Evolutionary conservation across 2,113 vertebrate species (phyloP).

Genomic region (Diadophis punctatus): DNA sequence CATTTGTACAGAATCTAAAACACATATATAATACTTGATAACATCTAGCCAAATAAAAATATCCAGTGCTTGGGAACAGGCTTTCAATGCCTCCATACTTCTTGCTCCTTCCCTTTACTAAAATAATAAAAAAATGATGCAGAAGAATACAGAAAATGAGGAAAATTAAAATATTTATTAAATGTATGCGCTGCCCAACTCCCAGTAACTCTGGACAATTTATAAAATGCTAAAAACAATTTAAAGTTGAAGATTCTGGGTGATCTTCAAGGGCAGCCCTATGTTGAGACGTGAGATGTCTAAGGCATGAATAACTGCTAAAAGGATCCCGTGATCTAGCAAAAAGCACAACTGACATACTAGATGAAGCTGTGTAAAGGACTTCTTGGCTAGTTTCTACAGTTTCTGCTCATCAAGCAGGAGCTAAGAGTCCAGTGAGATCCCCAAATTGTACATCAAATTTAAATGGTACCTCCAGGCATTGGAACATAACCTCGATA

Average conservation of each 20-base stretch:
- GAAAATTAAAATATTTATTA: not conserved
- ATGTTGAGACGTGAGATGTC: not conserved
- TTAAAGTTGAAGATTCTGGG: not conserved
- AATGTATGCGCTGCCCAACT: not conserved
- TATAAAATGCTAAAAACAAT: not conserved
- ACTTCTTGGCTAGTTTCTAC: not conserved
- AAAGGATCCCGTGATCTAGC: not conserved
- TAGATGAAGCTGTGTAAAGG: not conserved
- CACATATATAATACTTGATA: not conserved
- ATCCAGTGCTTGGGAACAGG: not conserved
- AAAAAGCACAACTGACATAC: not conserved
- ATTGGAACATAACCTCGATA: not conserved
- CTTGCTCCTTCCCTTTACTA: not conserved
- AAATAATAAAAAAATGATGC: not conserved
- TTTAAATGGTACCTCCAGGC: not conserved
- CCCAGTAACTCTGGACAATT: not conserved
- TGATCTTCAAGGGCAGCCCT: not conserved
- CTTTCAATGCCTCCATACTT: not conserved
- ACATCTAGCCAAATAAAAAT: not conserved
- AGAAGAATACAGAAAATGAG: not conserved
- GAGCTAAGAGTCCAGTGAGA: not conserved
- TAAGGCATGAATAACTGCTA: not conserved
- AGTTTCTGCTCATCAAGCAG: not conserved
- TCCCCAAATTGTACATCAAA: not conserved
- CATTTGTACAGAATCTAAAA: not conserved